A percentile compares a stretch with the other conserved stretches of the same genome.
These are phyloP conservation scores for Australoheros scitulus DNA, from an alignment of 2,113 vertebrate species.

Conservation along the genomic window DNA sequence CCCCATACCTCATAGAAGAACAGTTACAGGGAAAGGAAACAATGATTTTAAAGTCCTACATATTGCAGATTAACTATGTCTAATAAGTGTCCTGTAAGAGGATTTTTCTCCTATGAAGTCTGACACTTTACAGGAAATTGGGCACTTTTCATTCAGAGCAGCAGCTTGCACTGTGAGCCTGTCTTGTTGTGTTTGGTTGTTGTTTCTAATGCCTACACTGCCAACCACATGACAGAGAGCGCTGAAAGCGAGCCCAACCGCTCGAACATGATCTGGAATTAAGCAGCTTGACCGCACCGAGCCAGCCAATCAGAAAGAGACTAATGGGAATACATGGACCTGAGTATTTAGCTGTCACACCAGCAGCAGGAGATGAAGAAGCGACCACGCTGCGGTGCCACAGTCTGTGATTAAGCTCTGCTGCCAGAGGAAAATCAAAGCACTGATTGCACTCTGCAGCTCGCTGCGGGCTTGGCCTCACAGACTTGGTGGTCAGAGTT, in stretches of 20 bases:
- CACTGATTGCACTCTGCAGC: conserved; percentile 66
- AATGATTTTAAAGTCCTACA: neutral
- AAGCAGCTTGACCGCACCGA: conserved; percentile 61
- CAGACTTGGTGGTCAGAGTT: conserved; percentile 56
- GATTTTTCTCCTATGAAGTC: neutral
- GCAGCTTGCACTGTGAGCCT: neutral
- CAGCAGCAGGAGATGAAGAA: conserved; percentile 56
- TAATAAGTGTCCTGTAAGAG: neutral
- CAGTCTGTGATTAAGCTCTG: conserved; percentile 64
- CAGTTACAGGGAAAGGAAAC: neutral
- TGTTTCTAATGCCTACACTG: conserved; percentile 50
- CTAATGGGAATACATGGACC: conserved; percentile 60
- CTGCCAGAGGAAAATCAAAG: conserved; percentile 72
- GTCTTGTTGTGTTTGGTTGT: conserved; percentile 70
- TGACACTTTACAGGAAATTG: conserved; percentile 13
- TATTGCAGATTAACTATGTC: conserved; percentile 4
- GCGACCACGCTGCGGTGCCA: conserved; percentile 57
- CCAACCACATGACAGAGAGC: conserved; percentile 55
- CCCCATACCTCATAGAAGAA: neutral
- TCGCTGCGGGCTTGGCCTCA: conserved; percentile 50
- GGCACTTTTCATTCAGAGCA: conserved; percentile 17
- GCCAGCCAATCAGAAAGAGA: conserved; percentile 70
- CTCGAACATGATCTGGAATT: conserved; percentile 69
- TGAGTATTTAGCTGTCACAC: conserved; percentile 72
- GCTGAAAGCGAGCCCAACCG: conserved; percentile 45